These are phyloP conservation scores for Alouatta palliata DNA, from an alignment of 2,113 vertebrate species.

Conservation along the genomic window DNA sequence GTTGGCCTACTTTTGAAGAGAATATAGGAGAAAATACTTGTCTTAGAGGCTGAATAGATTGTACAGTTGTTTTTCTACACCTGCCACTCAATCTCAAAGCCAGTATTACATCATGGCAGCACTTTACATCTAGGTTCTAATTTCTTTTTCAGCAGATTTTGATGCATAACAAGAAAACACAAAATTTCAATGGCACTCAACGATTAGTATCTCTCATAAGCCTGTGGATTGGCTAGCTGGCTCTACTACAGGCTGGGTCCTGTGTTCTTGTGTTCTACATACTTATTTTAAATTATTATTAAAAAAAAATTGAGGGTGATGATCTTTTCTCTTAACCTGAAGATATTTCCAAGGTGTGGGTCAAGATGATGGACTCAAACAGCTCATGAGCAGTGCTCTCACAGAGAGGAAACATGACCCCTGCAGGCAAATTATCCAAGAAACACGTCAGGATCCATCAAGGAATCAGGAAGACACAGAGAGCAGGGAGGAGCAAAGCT, in stretches of 20 bases:
- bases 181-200: neutral
- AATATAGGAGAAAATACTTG: neutral
- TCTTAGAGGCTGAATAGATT: neutral
- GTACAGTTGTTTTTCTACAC: neutral
- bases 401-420: too few relatives aligned
- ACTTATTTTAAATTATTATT: neutral
- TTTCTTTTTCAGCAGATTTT: neutral
- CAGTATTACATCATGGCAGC: neutral
- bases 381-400: too few relatives aligned
- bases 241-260: neutral
- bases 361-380: too few relatives aligned
- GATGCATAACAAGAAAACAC: neutral
- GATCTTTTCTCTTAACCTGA: neutral
- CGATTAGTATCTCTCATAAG: neutral
- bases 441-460: too few relatives aligned
- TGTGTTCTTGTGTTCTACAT: neutral
- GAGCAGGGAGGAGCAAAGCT: too few relatives aligned
- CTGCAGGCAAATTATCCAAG: too few relatives aligned
- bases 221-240: neutral
- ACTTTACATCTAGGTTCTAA: neutral
- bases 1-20: neutral
- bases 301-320: neutral
- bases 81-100: neutral
- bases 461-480: too few relatives aligned
- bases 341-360: neutral